Evolutionary conservation across 1,140 invertebrate genomes (phyloP).

Genomic region (Pseudoatta argentina): DNA sequence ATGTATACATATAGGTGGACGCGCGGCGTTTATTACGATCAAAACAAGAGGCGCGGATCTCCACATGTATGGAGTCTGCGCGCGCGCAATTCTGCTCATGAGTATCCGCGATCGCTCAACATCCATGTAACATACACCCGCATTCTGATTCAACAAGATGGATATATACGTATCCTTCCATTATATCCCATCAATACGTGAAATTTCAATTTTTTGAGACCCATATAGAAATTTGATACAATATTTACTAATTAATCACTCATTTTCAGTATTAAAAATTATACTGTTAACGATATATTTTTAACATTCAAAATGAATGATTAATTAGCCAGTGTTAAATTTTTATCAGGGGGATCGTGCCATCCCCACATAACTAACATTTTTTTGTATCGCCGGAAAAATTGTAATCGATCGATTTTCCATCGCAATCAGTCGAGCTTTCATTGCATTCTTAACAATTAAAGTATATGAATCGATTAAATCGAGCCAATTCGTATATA

Average conservation of each 20-base stretch:
- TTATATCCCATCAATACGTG: not conserved
- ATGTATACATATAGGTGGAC: not conserved
- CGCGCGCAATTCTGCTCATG: slow-evolving; percentile 13
- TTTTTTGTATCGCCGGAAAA: not conserved
- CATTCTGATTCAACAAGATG: slow-evolving; percentile 6
- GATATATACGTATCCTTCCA: not conserved
- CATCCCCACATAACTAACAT: not conserved
- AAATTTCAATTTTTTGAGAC: not conserved
- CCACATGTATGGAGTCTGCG: slow-evolving; percentile 35
- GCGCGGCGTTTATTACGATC: slow-evolving; percentile 15
- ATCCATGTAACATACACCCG: not conserved
- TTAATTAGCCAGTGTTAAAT: too few species aligned
- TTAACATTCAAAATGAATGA: too few species aligned
- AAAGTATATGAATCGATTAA: not conserved
- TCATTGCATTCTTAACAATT: not conserved
- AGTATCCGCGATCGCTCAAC: not conserved
- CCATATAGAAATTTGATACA: too few species aligned
- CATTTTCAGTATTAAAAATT: too few species aligned
- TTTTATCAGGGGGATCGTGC: too few species aligned
- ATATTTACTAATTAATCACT: too few species aligned
- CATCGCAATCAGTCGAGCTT: not conserved
- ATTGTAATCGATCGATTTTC: not conserved
- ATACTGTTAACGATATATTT: too few species aligned
- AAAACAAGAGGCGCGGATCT: slow-evolving; percentile 42
- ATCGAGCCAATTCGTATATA: not conserved